Conservation (phyloP, 2,113 vertebrate species). For the Ivindomyrus marchei region DNA sequence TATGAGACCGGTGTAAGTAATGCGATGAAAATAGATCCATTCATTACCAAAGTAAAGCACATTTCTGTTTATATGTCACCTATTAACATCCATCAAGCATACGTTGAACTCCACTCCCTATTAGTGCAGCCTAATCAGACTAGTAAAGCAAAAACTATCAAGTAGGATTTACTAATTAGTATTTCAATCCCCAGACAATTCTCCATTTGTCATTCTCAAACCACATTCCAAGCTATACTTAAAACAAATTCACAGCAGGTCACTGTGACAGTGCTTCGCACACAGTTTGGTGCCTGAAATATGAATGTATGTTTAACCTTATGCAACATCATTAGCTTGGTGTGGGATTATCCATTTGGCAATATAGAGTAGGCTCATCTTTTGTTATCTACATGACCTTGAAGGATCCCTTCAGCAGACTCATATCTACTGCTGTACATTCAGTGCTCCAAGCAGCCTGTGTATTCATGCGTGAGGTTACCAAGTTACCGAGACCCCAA, state of each 20-base stretch:
- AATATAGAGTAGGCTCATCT: not conserved
- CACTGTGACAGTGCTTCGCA: not conserved
- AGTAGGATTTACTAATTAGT: not conserved
- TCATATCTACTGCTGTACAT: not conserved
- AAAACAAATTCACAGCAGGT: not conserved
- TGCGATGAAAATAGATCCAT: not conserved
- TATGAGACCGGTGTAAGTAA: not conserved
- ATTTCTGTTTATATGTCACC: not conserved
- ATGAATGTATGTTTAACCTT: not conserved
- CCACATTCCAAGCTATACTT: not conserved
- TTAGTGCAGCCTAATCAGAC: not conserved
- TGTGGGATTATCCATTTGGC: not conserved
- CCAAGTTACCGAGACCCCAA: not conserved
- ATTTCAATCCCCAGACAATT: not conserved
- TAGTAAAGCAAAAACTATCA: not conserved
- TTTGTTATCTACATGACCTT: not conserved
- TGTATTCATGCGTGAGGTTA: not conserved
- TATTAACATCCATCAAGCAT: not conserved
- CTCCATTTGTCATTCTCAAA: not conserved
- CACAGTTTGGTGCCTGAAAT: not conserved
- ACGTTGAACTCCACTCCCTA: not conserved
- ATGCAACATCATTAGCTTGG: not conserved
- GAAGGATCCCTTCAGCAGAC: not conserved
- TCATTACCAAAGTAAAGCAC: not conserved
- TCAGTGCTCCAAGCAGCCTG: not conserved